phyloP scores from a whole-genome alignment of 2,797 vertebrate genomes.

The Hapalemur alaotrensis region DNA sequence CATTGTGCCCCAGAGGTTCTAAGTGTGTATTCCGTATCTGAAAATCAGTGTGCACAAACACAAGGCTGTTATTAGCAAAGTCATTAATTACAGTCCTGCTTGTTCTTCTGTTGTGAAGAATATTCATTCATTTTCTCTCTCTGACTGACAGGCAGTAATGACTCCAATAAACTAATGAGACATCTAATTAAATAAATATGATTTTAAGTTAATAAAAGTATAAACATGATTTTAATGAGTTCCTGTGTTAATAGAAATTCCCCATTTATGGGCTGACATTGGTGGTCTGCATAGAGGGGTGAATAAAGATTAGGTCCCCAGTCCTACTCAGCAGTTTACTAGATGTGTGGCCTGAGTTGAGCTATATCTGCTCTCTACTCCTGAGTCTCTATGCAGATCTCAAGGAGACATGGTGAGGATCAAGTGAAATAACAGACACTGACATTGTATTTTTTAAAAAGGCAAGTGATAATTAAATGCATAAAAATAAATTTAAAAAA shows the following conservation, averaged over 20 bases:
- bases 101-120: conserved; percentile 18
- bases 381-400: neutral
- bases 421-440: neutral
- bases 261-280: neutral
- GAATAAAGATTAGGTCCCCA: neutral
- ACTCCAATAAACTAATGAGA: conserved; percentile 62
- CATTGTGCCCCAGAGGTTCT: neutral
- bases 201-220: conserved; percentile 62
- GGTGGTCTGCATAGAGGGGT: neutral
- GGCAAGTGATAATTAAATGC: neutral
- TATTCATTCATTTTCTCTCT: conserved; percentile 48
- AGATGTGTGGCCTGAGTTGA: neutral
- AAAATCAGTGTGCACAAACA: conserved; percentile 48
- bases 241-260: conserved; percentile 30
- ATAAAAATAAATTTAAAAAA: neutral
- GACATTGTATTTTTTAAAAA: neutral
- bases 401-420: neutral
- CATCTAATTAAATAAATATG: conserved; percentile 64
- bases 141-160: conserved; percentile 61
- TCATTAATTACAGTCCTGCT: conserved; percentile 55
- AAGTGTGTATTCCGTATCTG: neutral
- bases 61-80: conserved; percentile 21
- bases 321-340: neutral
- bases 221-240: conserved; percentile 68
- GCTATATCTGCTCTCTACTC: neutral